Base-by-base conservation (phyloP, 2,113 vertebrate species). In the Hyperopisus bebe region DNA sequence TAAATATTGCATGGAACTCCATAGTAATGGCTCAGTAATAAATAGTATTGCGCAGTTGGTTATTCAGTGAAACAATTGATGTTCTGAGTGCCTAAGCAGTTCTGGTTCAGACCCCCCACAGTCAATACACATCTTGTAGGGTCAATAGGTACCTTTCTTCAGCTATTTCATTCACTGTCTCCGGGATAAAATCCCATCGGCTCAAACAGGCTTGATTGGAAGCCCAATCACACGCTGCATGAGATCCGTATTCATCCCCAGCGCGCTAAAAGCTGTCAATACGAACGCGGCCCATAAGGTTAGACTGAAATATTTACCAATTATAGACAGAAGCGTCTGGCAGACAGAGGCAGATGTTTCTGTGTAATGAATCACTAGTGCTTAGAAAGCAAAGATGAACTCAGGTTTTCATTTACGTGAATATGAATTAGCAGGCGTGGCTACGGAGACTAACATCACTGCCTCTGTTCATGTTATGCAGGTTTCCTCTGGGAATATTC, bases 351-450 rank as follows among this genome's bases (percentile, higher is more conserved):
- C 44, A 86, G 19, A 47, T 11, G 83, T n/a, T 48, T 86, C 44
- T 47, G n/a, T n/a, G 44, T 48, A 86, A 50, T 86, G 44, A 86
- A 86, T 47, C 83, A 27, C 83, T 42, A 80, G 74, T 80, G 83
- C 47, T 11, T 47, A 50, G 44, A 50, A 86, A 50, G 83, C 47
- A 50, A 50, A 27, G 83, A 27, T 27, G 83, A n/a, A 48, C 83
- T 48, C 15, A 50, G 83, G 4, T 86, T 86, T 27, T 47, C 4
- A 48, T 86, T 47, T 47, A 47, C 46, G 11, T 46, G 17, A 15
- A 31, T 86, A 24, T 48, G 24, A 86, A 86, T 48, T 27, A 86
- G 47, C 46, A 27, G 21, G 19, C 15, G 2, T 84, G 82, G 8
- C 82, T 44, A 84, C 2, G 3, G 21, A 19, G 21, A 9, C 80